These are phyloP conservation scores for Lottia gigantea DNA, from an alignment of 2,888 invertebrate species.

Conservation along the genomic window DNA sequence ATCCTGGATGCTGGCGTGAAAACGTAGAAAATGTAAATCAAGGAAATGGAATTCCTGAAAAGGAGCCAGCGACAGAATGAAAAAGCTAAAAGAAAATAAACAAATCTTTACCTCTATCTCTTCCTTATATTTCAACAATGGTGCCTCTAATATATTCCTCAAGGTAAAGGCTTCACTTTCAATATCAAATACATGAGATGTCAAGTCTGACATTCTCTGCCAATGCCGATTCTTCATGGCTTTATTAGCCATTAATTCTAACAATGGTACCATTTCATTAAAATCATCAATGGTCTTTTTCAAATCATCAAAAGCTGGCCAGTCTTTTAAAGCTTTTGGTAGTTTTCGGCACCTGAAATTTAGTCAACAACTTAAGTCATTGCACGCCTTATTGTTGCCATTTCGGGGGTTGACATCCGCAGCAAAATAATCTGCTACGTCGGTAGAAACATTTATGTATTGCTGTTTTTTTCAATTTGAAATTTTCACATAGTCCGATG, in stretches of 20 bases:
- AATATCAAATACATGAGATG: slow-evolving; percentile 87
- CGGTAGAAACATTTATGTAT: no score
- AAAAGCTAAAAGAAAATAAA: no score
- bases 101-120: slow-evolving; percentile 94
- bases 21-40: no score
- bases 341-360: slow-evolving; percentile 84
- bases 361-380: background rate
- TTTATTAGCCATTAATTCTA: slow-evolving; percentile 96
- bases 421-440: no score
- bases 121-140: slow-evolving; percentile 91
- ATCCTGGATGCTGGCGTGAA: no score
- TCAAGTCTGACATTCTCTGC: slow-evolving; percentile 93
- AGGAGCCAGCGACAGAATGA: no score
- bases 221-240: slow-evolving; percentile 98
- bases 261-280: slow-evolving; percentile 94
- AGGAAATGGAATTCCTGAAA: no score
- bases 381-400: no score
- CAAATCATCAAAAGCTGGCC: slow-evolving; percentile 96
- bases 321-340: slow-evolving; percentile 89
- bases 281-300: slow-evolving; percentile 98
- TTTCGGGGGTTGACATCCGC: no score
- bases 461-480: no score
- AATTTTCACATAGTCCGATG: no score
- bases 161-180: slow-evolving; percentile 93
- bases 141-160: slow-evolving; percentile 94